These are phyloP conservation scores for Myotis planiceps DNA, from an alignment of 2,797 vertebrate genomes.

Conservation along the genomic window DNA sequence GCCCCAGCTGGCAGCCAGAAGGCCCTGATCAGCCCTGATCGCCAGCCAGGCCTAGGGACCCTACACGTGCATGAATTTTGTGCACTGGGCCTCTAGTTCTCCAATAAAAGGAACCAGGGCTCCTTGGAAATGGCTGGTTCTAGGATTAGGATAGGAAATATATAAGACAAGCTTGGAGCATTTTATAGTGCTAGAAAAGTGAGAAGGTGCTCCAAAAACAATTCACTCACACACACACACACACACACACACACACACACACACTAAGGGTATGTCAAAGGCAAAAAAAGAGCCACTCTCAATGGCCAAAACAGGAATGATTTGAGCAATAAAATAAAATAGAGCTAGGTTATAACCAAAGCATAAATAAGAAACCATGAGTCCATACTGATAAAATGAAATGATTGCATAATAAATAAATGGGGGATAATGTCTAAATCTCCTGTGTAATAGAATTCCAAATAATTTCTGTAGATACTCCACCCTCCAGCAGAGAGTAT, in stretches of 20 bases:
- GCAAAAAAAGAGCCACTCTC: background rate
- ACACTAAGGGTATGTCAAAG: background rate
- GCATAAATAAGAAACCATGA: background rate
- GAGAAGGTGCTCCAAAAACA: background rate
- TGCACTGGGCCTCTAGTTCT: no score
- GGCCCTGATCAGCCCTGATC: no score
- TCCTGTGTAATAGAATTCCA: background rate
- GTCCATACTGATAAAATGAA: background rate
- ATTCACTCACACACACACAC: background rate
- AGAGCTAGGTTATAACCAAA: background rate
- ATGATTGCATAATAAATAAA: background rate
- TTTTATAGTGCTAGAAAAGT: background rate
- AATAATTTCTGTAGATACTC: background rate
- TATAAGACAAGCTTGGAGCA: background rate
- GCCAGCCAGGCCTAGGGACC: no score
- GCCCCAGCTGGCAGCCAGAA: no score
- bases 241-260: background rate
- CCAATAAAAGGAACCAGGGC: background rate
- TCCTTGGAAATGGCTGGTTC: background rate
- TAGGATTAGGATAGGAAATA: background rate
- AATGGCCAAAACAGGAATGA: background rate
- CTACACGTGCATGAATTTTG: no score
- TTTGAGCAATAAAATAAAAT: background rate
- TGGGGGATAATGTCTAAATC: background rate
- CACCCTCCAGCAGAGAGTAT: background rate